These are phyloP conservation scores for Capromys pilorides DNA, from an alignment of 2,797 vertebrate species.

Conservation along the genomic window DNA sequence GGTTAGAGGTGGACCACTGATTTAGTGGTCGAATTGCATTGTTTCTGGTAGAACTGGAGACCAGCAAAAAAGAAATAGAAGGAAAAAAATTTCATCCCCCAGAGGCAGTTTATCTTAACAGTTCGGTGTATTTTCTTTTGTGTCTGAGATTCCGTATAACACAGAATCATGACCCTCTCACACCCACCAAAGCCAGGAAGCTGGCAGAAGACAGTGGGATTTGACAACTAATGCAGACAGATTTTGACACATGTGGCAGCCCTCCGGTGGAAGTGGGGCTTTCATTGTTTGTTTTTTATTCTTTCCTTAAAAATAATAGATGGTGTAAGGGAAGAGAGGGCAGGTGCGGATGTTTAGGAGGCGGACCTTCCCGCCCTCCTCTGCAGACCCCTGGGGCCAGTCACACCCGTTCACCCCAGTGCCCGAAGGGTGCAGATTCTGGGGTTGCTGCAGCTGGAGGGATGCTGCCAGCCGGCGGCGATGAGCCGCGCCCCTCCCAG, in stretches of 20 bases:
- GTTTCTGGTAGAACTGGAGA: constrained; percentile 30
- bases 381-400: neutral
- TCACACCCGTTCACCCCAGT: neutral
- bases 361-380: neutral
- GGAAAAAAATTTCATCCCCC: neutral
- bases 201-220: neutral
- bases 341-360: neutral
- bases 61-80: neutral
- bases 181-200: neutral
- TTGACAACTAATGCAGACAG: neutral
- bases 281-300: neutral
- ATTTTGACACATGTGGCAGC: neutral
- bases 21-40: neutral
- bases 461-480: neutral
- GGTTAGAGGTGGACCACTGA: neutral
- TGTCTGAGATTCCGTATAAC: neutral
- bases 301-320: neutral
- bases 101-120: neutral
- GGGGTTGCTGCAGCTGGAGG: neutral
- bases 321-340: neutral
- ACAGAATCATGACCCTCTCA: neutral
- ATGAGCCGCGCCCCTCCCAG: neutral
- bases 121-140: neutral
- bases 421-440: neutral
- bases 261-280: neutral